Conservation (phyloP, 2,888 invertebrate genomes). For the Cryptocephalus primarius region DNA sequence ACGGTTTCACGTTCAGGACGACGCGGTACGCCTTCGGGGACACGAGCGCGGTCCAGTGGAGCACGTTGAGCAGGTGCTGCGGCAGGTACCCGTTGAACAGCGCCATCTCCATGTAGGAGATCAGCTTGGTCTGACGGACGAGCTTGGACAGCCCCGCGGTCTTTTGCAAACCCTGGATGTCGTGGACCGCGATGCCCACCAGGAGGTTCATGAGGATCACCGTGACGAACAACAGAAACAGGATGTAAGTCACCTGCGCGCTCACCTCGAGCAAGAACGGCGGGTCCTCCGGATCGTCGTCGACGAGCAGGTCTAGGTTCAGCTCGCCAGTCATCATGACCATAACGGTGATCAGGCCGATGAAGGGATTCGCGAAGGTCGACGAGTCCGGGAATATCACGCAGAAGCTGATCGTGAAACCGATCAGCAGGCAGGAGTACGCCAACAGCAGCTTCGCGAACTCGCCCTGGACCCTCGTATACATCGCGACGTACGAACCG, state of each 20-base stretch:
- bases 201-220: constrained; percentile 77
- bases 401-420: constrained; percentile 80
- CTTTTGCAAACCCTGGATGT: constrained; percentile 76
- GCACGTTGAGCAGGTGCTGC: constrained; percentile 57
- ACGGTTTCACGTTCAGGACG: constrained; percentile 70
- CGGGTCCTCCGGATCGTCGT: constrained; percentile 65
- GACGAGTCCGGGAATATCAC: constrained; percentile 77
- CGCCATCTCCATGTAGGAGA: constrained; percentile 74
- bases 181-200: constrained; percentile 80
- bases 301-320: constrained; percentile 63
- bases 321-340: constrained; percentile 87
- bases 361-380: constrained; percentile 73
- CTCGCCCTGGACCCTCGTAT: constrained; percentile 77
- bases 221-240: constrained; percentile 73
- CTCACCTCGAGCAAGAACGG: constrained; percentile 68
- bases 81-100: constrained; percentile 71
- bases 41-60: constrained; percentile 69
- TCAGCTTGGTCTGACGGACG: constrained; percentile 76
- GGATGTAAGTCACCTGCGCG: constrained; percentile 70
- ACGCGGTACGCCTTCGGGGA: constrained; percentile 74
- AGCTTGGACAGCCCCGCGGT: constrained; percentile 75
- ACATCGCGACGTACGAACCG: constrained; percentile 86
- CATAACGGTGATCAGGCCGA: constrained; percentile 72
- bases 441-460: constrained; percentile 78
- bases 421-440: constrained; percentile 73